Evolutionary conservation across 2,888 invertebrate species (phyloP).

Genomic region (Tetranychus truncatus): DNA sequence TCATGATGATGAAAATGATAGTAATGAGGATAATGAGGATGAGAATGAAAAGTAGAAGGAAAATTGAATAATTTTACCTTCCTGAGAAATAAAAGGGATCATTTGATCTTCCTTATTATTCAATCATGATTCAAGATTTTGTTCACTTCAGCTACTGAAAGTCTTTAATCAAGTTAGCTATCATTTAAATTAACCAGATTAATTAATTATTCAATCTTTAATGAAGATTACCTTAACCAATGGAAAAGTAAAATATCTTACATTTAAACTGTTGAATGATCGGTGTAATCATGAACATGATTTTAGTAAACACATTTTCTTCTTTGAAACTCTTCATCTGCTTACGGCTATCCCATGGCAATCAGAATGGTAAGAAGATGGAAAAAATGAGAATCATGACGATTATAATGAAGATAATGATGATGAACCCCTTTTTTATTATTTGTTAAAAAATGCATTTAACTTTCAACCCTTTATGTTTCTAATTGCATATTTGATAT

Average conservation of each 20-base stretch:
- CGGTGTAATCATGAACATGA: neutral
- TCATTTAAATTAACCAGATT: neutral
- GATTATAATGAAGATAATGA: neutral
- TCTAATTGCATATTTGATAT: neutral
- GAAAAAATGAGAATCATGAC: neutral
- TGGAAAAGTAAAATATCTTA: neutral
- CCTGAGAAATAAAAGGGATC: neutral
- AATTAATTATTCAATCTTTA: neutral
- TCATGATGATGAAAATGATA: neutral
- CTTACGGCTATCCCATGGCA: neutral
- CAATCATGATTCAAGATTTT: neutral
- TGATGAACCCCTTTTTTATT: neutral
- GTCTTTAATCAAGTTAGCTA: neutral
- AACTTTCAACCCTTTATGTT: neutral
- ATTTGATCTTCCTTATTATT: neutral
- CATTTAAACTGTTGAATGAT: neutral
- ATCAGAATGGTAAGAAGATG: neutral
- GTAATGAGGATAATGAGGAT: neutral
- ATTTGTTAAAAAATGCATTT: neutral
- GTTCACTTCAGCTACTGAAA: neutral
- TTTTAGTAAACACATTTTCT: neutral
- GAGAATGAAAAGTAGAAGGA: neutral
- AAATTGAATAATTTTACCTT: conserved; percentile 1
- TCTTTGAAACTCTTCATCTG: neutral
- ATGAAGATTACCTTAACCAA: neutral